phyloP scores from a whole-genome alignment of 2,888 invertebrate species.

The Hemaris fuciformis region DNA sequence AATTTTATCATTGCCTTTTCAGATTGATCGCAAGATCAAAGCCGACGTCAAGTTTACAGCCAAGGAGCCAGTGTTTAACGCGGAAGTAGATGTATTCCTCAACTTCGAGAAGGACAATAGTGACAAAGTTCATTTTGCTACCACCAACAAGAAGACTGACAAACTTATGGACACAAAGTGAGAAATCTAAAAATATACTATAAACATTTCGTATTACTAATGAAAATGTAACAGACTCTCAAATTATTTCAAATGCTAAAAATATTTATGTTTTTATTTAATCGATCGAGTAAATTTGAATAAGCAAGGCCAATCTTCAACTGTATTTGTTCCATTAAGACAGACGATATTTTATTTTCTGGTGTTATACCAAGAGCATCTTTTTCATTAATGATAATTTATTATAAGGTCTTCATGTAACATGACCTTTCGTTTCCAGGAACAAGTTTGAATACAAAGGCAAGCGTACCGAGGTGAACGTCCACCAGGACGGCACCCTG shows the following conservation, averaged over 20 bases:
- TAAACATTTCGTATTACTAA: too few species aligned
- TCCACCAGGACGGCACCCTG: conserved; percentile 47
- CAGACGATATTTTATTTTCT: too few species aligned
- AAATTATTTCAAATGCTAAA: too few species aligned
- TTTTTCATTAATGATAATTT: neutral
- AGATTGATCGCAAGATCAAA: conserved; percentile 83
- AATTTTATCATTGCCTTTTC: conserved; percentile 26
- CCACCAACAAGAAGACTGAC: conserved; percentile 79
- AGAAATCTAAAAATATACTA: conserved; percentile 42
- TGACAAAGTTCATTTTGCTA: conserved; percentile 84
- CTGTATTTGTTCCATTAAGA: too few species aligned
- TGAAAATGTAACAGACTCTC: too few species aligned
- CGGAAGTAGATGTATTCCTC: conserved; percentile 83
- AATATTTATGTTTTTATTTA: too few species aligned
- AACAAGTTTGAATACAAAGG: conserved; percentile 70
- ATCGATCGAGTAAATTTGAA: too few species aligned
- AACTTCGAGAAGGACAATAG: conserved; percentile 86
- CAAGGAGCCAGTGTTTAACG: conserved; percentile 82
- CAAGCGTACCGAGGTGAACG: conserved; percentile 63
- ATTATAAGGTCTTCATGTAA: neutral
- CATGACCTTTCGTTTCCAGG: conserved; percentile 38
- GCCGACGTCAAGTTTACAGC: conserved; percentile 83
- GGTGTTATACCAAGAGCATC: too few species aligned
- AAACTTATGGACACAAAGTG: conserved; percentile 83
- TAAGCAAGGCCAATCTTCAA: too few species aligned